A percentile compares a stretch with the other conserved stretches of the same genome.
These are phyloP conservation scores for Cherax quadricarinatus DNA, from an alignment of 1,140 invertebrate genomes.

Conservation along the genomic window DNA sequence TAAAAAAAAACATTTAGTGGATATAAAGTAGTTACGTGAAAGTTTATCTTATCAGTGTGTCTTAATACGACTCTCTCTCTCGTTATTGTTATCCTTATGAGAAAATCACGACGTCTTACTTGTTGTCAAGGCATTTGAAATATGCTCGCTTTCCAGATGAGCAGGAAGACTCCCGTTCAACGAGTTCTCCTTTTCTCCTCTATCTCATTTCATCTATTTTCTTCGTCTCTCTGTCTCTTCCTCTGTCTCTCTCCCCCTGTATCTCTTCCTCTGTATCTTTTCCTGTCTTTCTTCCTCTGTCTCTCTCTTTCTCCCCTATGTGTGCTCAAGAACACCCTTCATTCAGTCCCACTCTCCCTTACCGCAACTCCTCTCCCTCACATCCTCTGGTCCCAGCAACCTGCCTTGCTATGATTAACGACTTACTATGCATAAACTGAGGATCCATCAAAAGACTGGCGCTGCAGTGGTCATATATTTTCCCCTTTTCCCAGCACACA, in stretches of 20 bases:
- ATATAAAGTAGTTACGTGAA: no score
- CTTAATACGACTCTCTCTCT: no score
- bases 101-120: no score
- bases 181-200: background rate
- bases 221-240: slow-evolving; percentile 26
- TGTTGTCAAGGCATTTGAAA: background rate
- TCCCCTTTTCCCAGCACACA: background rate
- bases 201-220: background rate
- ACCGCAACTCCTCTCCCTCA: no score
- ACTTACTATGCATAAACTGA: background rate
- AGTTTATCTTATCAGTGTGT: no score
- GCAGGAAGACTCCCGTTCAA: background rate
- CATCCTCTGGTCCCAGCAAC: background rate
- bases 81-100: no score
- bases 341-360: background rate
- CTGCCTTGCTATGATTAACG: slow-evolving; percentile 16
- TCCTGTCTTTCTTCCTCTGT: background rate
- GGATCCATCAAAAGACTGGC: background rate
- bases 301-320: background rate
- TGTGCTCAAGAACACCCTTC: background rate
- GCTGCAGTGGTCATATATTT: slow-evolving; percentile 7
- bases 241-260: background rate
- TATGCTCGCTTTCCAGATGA: background rate
- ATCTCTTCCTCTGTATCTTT: background rate
- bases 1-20: no score